Evolutionary conservation across 2,888 invertebrate species (phyloP).

Genomic region (Agrotis puta): DNA sequence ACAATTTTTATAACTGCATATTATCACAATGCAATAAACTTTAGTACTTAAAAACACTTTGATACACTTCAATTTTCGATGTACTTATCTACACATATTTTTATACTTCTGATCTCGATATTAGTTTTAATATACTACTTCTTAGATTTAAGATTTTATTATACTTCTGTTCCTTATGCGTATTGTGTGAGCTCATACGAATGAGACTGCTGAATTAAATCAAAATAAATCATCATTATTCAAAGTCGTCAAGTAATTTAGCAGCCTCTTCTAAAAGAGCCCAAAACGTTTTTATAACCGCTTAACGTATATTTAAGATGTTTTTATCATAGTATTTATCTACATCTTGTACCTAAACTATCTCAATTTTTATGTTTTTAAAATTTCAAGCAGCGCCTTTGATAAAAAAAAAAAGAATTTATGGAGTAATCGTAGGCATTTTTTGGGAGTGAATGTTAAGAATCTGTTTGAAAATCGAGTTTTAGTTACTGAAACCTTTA

Average conservation of each 20-base stretch:
- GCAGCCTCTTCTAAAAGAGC: constrained; percentile 37
- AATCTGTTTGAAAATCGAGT: constrained; percentile 25
- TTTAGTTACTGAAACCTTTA: constrained; percentile 38
- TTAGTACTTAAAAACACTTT: constrained; percentile 39
- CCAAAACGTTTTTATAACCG: constrained; percentile 59
- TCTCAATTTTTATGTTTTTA: constrained; percentile 40
- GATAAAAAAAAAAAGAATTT: constrained; percentile 42
- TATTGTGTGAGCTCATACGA: constrained; percentile 40
- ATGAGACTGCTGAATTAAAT: constrained; percentile 43
- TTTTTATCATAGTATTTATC: constrained; percentile 63
- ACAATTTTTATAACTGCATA: constrained; percentile 6
- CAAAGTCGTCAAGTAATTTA: constrained; percentile 28
- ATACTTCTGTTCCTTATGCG: constrained; percentile 47
- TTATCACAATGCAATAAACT: constrained; percentile 45
- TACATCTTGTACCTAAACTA: constrained; percentile 63
- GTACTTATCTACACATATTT: constrained; percentile 50
- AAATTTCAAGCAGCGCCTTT: constrained; percentile 49
- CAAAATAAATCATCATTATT: constrained; percentile 9
- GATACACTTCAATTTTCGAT: constrained; percentile 44
- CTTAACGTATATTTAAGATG: constrained; percentile 62
- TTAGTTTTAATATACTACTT: constrained; percentile 47
- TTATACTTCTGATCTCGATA: constrained; percentile 51
- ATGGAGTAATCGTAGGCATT: constrained; percentile 38
- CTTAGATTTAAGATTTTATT: constrained; percentile 40
- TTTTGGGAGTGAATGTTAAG: constrained; percentile 40